These are phyloP conservation scores for Turritopsis dohrnii DNA, from an alignment of 30 jellyfish, hydroid and myxozoan genomes.

Conservation along the genomic window DNA sequence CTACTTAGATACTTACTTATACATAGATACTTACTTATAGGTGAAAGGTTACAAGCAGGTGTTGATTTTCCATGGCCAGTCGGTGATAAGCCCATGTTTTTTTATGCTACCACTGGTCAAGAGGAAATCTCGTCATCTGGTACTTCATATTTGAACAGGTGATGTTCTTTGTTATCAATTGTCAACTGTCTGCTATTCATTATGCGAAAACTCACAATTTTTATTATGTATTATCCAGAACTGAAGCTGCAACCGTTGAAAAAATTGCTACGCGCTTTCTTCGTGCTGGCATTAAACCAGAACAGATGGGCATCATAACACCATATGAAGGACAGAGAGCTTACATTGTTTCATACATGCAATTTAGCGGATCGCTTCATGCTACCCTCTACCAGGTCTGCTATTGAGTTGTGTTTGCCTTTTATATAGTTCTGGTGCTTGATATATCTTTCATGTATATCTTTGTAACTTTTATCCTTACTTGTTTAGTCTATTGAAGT, in stretches of 20 bases:
- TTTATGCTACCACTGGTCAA: slow-evolving; percentile 97
- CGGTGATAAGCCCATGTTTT: slow-evolving; percentile 96
- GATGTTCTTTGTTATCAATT: background rate
- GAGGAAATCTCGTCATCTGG: slow-evolving; percentile 99
- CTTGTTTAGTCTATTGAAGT: slow-evolving; percentile 79
- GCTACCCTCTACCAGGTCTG: slow-evolving; percentile 79
- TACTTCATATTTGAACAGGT: slow-evolving; percentile 97
- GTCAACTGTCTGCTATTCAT: background rate
- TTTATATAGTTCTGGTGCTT: background rate
- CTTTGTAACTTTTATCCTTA: background rate
- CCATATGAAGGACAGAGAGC: slow-evolving; percentile 99
- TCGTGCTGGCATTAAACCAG: slow-evolving; percentile 98
- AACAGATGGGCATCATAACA: slow-evolving; percentile 96
- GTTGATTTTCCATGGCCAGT: slow-evolving; percentile 99
- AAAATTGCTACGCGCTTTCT: slow-evolving; percentile 94
- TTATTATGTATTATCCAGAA: slow-evolving; percentile 34
- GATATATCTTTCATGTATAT: background rate
- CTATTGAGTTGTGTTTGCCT: background rate
- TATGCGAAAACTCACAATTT: background rate
- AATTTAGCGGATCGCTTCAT: slow-evolving; percentile 92
- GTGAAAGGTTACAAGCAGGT: slow-evolving; percentile 92
- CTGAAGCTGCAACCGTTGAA: slow-evolving; percentile 98
- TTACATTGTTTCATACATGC: slow-evolving; percentile 97
- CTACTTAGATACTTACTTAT: too few relatives aligned
- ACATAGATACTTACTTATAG: slow-evolving; percentile 43